phyloP scores from a whole-genome alignment of 2,113 vertebrate species.

The Zosterops pallidus region DNA sequence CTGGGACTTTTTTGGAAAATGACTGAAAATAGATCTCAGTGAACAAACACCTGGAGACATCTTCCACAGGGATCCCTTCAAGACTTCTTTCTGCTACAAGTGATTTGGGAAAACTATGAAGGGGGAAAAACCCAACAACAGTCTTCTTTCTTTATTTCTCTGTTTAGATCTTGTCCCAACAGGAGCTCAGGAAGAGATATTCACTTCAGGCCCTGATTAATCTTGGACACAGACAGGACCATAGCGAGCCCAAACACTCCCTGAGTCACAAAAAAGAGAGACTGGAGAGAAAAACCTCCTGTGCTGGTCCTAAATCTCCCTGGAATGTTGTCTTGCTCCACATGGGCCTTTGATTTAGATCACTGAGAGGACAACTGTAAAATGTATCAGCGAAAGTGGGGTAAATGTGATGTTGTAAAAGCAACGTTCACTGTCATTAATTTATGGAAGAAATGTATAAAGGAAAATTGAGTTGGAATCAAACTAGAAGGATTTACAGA shows the following conservation, averaged over 20 bases:
- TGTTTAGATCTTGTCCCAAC: neutral
- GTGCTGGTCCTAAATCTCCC: neutral
- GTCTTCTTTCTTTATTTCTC: neutral
- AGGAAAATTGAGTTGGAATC: neutral
- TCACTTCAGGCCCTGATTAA: neutral
- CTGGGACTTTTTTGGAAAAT: neutral
- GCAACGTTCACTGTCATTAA: neutral
- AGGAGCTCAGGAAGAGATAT: neutral
- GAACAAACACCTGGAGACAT: neutral
- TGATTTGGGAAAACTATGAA: neutral
- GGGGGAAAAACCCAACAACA: fast-evolving
- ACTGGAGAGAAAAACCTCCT: neutral
- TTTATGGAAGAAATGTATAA: neutral
- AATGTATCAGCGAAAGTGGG: neutral
- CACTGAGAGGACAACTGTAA: neutral
- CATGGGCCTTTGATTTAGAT: neutral
- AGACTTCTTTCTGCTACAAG: neutral
- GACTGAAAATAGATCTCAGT: neutral
- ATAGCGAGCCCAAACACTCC: neutral
- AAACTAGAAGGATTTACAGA: neutral
- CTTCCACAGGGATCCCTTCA: neutral
- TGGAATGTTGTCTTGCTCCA: neutral
- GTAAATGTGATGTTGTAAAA: neutral
- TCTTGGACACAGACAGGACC: neutral
- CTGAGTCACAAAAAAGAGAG: neutral